A percentile compares a stretch with the other conserved stretches of the same genome.
These are phyloP conservation scores for Rhinoderma darwinii DNA, from an alignment of 2,113 vertebrate species.

Conservation along the genomic window DNA sequence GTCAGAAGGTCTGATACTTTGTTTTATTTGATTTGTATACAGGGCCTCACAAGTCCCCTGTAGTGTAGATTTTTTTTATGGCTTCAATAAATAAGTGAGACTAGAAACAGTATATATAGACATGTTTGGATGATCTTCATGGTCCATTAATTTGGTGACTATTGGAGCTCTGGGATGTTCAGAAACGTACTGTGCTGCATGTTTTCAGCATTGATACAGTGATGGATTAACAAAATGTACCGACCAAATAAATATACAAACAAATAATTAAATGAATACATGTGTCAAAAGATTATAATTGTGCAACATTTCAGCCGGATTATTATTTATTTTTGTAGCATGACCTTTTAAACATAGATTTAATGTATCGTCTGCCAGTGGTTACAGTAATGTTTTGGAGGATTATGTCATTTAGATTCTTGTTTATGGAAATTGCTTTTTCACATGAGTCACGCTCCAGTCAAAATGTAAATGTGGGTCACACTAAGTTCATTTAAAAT, in stretches of 20 bases:
- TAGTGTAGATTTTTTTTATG: too few relatives aligned
- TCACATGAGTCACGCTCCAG: slow-evolving; percentile 23
- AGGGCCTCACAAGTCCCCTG: too few relatives aligned
- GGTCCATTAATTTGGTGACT: not conserved
- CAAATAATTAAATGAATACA: too few relatives aligned
- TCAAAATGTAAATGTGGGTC: slow-evolving; percentile 40
- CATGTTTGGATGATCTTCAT: not conserved
- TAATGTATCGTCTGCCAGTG: not conserved
- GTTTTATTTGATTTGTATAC: too few relatives aligned
- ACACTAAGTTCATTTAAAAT: slow-evolving; percentile 15
- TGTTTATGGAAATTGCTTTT: slow-evolving; percentile 40
- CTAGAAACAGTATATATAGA: not conserved
- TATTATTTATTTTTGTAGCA: not conserved
- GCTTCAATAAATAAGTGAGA: too few relatives aligned
- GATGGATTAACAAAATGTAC: not conserved
- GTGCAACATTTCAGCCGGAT: not conserved
- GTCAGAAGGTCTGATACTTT: too few relatives aligned
- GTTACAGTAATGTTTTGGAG: not conserved
- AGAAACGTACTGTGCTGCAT: not conserved
- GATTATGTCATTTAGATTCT: slow-evolving; percentile 30
- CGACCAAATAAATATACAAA: not conserved
- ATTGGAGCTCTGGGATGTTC: not conserved
- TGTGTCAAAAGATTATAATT: not conserved
- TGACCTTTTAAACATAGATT: slow-evolving; percentile 21
- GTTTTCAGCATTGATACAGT: not conserved